Evolutionary conservation across 1,140 invertebrate species (phyloP).

Genomic region (Drosophila repletoides): DNA sequence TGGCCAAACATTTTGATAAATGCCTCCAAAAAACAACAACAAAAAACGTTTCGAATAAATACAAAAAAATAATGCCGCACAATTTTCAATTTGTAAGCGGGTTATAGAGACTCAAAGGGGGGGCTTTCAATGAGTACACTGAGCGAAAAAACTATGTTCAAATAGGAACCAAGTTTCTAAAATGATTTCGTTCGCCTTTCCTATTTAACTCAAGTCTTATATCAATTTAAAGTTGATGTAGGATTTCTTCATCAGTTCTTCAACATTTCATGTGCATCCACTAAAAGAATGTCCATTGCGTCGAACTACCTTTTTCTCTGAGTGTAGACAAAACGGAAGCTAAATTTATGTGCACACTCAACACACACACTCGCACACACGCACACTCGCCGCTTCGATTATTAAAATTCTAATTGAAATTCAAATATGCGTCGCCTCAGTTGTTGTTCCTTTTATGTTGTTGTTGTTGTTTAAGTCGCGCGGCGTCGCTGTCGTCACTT

Average conservation of each 20-base stretch:
- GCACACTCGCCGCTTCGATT: constrained; percentile 57
- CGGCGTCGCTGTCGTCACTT: constrained; percentile 41
- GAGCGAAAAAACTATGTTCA: too few species aligned
- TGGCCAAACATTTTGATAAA: constrained; percentile 68
- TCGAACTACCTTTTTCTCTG: too few species aligned
- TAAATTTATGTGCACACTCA: constrained; percentile 69
- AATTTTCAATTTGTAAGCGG: constrained; percentile 24
- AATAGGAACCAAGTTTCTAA: too few species aligned
- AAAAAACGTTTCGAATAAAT: constrained; percentile 56
- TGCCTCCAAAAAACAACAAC: constrained; percentile 38
- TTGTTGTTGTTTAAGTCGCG: constrained; percentile 61
- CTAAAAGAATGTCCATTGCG: too few species aligned
- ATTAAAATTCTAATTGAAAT: constrained; percentile 81
- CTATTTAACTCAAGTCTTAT: too few species aligned
- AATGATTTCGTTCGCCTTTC: too few species aligned
- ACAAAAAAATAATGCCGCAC: constrained; percentile 45
- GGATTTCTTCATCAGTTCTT: too few species aligned
- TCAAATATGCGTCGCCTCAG: constrained; percentile 63
- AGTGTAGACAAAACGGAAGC: constrained; percentile 60
- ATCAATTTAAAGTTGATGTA: too few species aligned
- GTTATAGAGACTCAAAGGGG: too few species aligned
- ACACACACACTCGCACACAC: constrained; percentile 23
- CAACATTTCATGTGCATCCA: too few species aligned
- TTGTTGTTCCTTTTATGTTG: constrained; percentile 28
- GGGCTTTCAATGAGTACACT: too few species aligned